These are phyloP conservation scores for Ptychodera flava DNA, from an alignment of 35 echinoderm and acorn worm genomes.

Conservation along the genomic window DNA sequence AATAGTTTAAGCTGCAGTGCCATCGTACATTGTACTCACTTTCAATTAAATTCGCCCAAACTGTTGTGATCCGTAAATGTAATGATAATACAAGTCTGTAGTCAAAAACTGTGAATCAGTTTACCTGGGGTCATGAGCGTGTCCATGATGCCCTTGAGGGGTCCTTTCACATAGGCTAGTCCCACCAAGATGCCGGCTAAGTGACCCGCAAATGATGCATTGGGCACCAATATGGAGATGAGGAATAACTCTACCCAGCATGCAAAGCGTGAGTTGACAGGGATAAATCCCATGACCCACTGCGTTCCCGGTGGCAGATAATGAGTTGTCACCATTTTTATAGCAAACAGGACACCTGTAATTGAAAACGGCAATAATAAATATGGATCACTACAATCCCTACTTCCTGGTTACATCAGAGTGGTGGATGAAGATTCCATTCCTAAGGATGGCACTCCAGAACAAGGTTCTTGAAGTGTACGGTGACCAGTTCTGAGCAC, in stretches of 20 bases:
- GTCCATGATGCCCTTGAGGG: constrained; percentile 77
- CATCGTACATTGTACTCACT: too few species aligned
- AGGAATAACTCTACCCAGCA: constrained; percentile 93
- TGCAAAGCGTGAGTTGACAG: constrained; percentile 81
- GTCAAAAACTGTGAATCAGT: too few species aligned
- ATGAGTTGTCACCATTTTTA: constrained; percentile 86
- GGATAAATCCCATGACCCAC: constrained; percentile 84
- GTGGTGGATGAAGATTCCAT: too few species aligned
- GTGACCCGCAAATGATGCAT: constrained; percentile 90
- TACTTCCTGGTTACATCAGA: too few species aligned
- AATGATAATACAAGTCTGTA: too few species aligned
- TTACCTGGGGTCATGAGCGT: background rate
- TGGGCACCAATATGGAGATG: constrained; percentile 78
- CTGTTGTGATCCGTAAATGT: too few species aligned
- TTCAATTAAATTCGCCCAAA: too few species aligned
- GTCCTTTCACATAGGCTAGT: constrained; percentile 79
- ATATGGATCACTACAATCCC: too few species aligned
- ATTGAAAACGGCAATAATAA: constrained; percentile 7
- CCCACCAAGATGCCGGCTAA: constrained; percentile 92
- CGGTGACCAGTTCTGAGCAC: too few species aligned
- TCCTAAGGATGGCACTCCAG: too few species aligned
- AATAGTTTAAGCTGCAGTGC: too few species aligned
- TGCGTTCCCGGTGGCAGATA: constrained; percentile 68
- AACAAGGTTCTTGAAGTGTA: too few species aligned
- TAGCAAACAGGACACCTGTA: constrained; percentile 80